These are phyloP conservation scores for Heliconius congener DNA, from an alignment of 1,140 invertebrate species.

Conservation along the genomic window DNA sequence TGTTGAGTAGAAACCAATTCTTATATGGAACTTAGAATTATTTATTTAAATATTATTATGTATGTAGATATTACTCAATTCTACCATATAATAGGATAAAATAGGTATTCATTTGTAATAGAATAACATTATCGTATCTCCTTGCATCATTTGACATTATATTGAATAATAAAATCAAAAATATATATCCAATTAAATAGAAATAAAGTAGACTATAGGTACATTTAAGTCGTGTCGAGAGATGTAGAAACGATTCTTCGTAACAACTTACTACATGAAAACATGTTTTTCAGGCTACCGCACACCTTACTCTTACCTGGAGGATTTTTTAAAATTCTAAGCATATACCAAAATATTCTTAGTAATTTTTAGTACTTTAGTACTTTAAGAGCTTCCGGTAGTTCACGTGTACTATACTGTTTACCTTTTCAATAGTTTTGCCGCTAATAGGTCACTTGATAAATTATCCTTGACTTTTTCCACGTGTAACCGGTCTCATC, in stretches of 20 bases:
- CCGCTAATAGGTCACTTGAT: not conserved
- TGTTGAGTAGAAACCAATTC: too few relatives aligned
- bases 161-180: too few relatives aligned
- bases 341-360: not conserved
- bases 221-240: not conserved
- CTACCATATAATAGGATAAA: too few relatives aligned
- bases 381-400: not conserved
- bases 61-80: too few relatives aligned
- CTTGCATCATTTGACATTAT: too few relatives aligned
- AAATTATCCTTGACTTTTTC: constrained; percentile 21
- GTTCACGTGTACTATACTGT: not conserved
- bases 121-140: too few relatives aligned
- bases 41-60: too few relatives aligned
- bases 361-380: not conserved
- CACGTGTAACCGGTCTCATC: not conserved
- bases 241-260: not conserved
- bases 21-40: too few relatives aligned
- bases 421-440: not conserved
- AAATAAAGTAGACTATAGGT: not conserved
- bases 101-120: too few relatives aligned
- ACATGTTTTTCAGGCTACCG: not conserved
- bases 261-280: not conserved
- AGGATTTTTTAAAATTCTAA: not conserved
- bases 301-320: not conserved
- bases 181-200: not conserved